A percentile compares a stretch with the other conserved stretches of the same genome.
These are phyloP conservation scores for Rutilus rutilus DNA, from an alignment of 2,113 vertebrate species.

Conservation along the genomic window DNA sequence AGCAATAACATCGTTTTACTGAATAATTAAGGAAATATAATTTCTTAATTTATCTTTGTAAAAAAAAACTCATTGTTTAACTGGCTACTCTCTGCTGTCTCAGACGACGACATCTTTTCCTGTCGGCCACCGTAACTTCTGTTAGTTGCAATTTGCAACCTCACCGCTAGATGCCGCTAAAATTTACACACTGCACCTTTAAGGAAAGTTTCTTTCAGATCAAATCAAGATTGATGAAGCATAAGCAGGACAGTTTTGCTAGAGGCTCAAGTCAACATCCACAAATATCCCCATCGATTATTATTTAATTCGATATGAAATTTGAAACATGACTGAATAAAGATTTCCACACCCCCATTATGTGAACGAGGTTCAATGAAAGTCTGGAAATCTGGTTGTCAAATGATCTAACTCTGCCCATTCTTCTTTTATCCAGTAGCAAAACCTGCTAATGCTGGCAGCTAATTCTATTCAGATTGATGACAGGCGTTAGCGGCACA, in stretches of 20 bases:
- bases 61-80: too few species aligned
- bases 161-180: too few species aligned
- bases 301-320: not conserved
- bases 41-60: too few species aligned
- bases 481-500: not conserved
- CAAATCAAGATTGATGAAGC: conserved; percentile 19
- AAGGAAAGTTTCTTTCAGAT: not conserved
- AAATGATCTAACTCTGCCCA: not conserved
- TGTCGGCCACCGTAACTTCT: too few species aligned
- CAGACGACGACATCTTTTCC: too few species aligned
- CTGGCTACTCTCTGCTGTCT: too few species aligned
- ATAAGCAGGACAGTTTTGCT: not conserved
- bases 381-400: not conserved
- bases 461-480: not conserved
- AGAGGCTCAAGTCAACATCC: not conserved
- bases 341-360: not conserved
- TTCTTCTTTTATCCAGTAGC: not conserved
- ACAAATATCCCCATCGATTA: not conserved
- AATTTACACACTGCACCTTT: not conserved
- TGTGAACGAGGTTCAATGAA: not conserved
- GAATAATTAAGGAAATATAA: too few species aligned
- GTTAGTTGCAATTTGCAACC: too few species aligned
- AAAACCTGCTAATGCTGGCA: not conserved
- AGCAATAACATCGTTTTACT: too few species aligned
- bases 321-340: too few species aligned